phyloP scores from a whole-genome alignment of 1,140 invertebrate species.

The Laupala kohalensis region DNA sequence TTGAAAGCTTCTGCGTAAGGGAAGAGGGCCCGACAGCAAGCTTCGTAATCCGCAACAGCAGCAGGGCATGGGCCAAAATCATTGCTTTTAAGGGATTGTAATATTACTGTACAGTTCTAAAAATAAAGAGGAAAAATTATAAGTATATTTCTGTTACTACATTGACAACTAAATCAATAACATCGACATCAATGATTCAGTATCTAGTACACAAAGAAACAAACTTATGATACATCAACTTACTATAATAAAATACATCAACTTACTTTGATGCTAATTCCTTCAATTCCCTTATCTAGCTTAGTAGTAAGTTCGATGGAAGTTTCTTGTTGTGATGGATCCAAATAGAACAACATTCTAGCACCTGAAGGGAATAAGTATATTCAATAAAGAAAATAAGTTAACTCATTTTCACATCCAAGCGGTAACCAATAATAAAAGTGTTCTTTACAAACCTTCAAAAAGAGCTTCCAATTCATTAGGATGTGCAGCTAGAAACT shows the following conservation, averaged over 20 bases:
- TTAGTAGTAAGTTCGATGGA: constrained; percentile 48
- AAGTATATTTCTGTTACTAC: no score
- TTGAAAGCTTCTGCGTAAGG: constrained; percentile 58
- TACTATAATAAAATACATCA: constrained; percentile 31
- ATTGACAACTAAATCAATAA: no score
- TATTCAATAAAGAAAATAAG: not conserved
- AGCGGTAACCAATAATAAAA: not conserved
- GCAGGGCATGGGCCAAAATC: constrained; percentile 62
- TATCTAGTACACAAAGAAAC: no score
- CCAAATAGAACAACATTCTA: constrained; percentile 53
- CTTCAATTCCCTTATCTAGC: constrained; percentile 30
- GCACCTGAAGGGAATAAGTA: constrained; percentile 28
- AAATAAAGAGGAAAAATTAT: no score
- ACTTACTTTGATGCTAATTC: constrained; percentile 21
- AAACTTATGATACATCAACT: constrained; percentile 19
- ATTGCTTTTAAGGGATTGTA: constrained; percentile 58
- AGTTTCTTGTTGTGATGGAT: constrained; percentile 39
- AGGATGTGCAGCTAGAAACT: constrained; percentile 47
- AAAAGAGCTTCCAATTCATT: constrained; percentile 52
- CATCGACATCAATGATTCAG: no score
- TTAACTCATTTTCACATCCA: not conserved
- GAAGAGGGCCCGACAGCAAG: constrained; percentile 56
- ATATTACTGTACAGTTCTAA: constrained; percentile 61
- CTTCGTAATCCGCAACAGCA: constrained; percentile 50
- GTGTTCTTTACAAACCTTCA: constrained; percentile 37